These are phyloP conservation scores for Chaetura pelagica DNA, from an alignment of 2,113 vertebrate species.

Conservation along the genomic window DNA sequence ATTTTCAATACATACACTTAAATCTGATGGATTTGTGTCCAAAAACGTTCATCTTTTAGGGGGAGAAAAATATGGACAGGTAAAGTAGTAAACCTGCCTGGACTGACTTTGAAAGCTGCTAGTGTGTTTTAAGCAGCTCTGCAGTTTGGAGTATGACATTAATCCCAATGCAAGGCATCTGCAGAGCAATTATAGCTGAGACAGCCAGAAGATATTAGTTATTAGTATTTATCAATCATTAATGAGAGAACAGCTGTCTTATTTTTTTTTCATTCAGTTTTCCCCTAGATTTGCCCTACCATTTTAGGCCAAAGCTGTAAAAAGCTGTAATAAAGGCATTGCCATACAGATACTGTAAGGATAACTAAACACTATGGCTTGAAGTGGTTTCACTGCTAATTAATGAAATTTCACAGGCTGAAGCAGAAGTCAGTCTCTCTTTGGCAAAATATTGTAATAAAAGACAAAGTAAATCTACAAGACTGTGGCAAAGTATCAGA, in stretches of 20 bases:
- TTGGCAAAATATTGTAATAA: not conserved
- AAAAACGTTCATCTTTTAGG: too few relatives aligned
- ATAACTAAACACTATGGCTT: not conserved
- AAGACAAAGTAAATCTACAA: not conserved
- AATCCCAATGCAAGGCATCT: not conserved
- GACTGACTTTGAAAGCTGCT: not conserved
- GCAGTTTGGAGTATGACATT: not conserved
- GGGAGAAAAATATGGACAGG: not conserved
- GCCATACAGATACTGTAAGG: not conserved
- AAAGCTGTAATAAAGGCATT: not conserved
- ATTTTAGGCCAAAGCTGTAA: not conserved
- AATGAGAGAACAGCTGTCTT: not conserved
- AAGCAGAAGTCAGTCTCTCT: not conserved
- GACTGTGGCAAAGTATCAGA: not conserved
- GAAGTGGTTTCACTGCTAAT: not conserved
- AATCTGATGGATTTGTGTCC: too few relatives aligned
- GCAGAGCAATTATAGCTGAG: not conserved
- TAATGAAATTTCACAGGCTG: not conserved
- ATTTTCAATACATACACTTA: not conserved
- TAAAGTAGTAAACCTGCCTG: not conserved
- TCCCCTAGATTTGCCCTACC: not conserved
- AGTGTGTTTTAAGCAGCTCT: not conserved
- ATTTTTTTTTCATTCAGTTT: not conserved
- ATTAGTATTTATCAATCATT: conserved; percentile 22
- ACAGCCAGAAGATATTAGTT: not conserved